phyloP scores from a whole-genome alignment of 2,888 invertebrate species.

The Aphodius sticticus region DNA sequence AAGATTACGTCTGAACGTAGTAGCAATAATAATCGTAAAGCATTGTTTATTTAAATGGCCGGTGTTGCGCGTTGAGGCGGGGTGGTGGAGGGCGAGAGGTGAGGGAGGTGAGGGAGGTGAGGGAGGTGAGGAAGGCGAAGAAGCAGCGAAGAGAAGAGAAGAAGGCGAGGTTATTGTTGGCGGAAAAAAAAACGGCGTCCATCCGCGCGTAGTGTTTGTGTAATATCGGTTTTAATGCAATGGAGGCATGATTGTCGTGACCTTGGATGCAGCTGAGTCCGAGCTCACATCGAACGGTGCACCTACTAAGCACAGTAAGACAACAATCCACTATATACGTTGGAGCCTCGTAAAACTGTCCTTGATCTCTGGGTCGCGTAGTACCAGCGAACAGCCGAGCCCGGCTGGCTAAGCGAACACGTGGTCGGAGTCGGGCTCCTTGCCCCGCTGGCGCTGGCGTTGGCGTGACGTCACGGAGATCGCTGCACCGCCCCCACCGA shows the following conservation, averaged over 20 bases:
- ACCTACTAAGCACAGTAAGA: conserved; percentile 54
- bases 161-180: conserved; percentile 33
- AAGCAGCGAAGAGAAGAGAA: neutral
- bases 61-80: neutral
- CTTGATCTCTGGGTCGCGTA: conserved; percentile 63
- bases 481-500: conserved; percentile 52
- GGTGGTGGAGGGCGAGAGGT: neutral
- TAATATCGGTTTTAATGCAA: conserved; percentile 51
- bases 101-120: conserved; percentile 9
- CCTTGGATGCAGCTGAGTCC: conserved; percentile 55
- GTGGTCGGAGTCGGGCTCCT: conserved; percentile 49
- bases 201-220: conserved; percentile 46
- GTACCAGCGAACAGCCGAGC: conserved; percentile 56
- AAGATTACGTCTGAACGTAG: conserved; percentile 25
- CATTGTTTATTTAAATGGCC: neutral
- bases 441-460: conserved; percentile 51
- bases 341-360: conserved; percentile 62
- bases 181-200: conserved; percentile 38
- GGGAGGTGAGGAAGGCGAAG: conserved; percentile 15
- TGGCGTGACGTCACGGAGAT: conserved; percentile 61
- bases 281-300: conserved; percentile 51
- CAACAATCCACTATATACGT: conserved; percentile 56
- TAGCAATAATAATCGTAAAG: conserved; percentile 14
- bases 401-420: conserved; percentile 54
- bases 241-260: conserved; percentile 56